Base-by-base conservation (phyloP, 53 echinoderm and acorn worm species). In the Echinarachnius parma region DNA sequence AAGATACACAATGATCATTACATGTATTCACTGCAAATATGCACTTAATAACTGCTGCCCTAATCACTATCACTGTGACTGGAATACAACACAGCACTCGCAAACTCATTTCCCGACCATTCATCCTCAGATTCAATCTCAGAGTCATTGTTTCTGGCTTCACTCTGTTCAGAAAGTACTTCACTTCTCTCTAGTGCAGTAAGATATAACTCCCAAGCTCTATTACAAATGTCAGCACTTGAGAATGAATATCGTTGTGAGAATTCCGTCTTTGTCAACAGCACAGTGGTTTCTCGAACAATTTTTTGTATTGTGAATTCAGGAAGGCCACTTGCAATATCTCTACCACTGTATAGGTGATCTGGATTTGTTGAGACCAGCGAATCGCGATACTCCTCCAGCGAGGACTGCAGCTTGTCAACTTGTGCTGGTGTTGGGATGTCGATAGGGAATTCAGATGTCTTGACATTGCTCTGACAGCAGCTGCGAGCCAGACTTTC, bases 331-430 rank as follows among this genome's bases (percentile, higher is more conserved):
- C 55, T 55, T 21, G 55, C 55, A 21, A 55, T 11, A 24, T 55
- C 55, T 55, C 24, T 55, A 24, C 55, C 55, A 25, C 55, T 55
- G 55, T 55, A 55, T 20, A 55, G 55, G 55, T 55, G 55, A 55
- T 55, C 55, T 21, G 55, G 55, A 7, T 55, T 55, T 11, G 55
- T 13, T 55, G 55, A 55, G 21, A 15, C 23, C 55, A 55, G 55
- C 11, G 55, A 55, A 25, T 55, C 55, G 26, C 55, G 55, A 55
- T 55, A 55, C 26, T 55, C 55, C 21, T 55, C 55, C 11, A 55
- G 55, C 24, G 55, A 55, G 24, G 21, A 21, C 55, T 55, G 55
- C 23, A 55, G 26, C 55, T 55, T 55, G 26, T 55, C 24, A 1
- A 55, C 11, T 55, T 55, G 55, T 55, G 55, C 19, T 25, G 55